phyloP scores from a whole-genome alignment of 2,797 vertebrate species.

The Austrolebias charrua region DNA sequence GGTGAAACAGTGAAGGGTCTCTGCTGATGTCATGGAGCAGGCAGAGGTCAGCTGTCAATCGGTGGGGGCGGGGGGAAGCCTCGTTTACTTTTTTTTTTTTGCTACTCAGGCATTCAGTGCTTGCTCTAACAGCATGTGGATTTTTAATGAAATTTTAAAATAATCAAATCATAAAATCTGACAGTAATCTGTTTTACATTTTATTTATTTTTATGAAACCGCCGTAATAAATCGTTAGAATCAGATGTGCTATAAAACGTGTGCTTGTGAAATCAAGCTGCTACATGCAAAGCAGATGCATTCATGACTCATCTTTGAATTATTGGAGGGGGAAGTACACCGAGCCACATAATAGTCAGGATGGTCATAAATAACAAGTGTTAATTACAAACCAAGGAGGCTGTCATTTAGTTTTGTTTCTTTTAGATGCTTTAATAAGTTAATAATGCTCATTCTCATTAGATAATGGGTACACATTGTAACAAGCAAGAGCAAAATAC shows the following conservation, averaged over 20 bases:
- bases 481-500: slow-evolving; percentile 26
- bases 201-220: neutral
- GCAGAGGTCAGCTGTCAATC: slow-evolving; percentile 69
- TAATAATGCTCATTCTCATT: slow-evolving; percentile 43
- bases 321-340: slow-evolving; percentile 43
- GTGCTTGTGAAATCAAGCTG: slow-evolving; percentile 40
- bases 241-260: slow-evolving; percentile 40
- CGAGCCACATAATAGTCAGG: slow-evolving; percentile 22
- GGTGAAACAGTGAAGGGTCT: slow-evolving; percentile 60
- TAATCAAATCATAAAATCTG: slow-evolving; percentile 1
- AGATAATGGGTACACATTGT: slow-evolving; percentile 13
- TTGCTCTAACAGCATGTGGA: slow-evolving; percentile 5
- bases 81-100: neutral
- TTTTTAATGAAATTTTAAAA: slow-evolving; percentile 44
- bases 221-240: neutral
- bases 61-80: slow-evolving; percentile 22
- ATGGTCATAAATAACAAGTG: slow-evolving; percentile 55
- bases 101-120: slow-evolving; percentile 15
- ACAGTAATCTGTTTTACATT: no score
- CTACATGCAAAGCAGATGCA: slow-evolving; percentile 53
- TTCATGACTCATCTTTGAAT: slow-evolving; percentile 50
- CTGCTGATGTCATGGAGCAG: slow-evolving; percentile 73
- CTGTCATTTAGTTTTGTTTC: slow-evolving; percentile 45
- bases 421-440: slow-evolving; percentile 46
- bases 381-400: slow-evolving; percentile 52